Conservation (phyloP, 2,888 invertebrate species). For the Eueremaeus valkanovi region DNA sequence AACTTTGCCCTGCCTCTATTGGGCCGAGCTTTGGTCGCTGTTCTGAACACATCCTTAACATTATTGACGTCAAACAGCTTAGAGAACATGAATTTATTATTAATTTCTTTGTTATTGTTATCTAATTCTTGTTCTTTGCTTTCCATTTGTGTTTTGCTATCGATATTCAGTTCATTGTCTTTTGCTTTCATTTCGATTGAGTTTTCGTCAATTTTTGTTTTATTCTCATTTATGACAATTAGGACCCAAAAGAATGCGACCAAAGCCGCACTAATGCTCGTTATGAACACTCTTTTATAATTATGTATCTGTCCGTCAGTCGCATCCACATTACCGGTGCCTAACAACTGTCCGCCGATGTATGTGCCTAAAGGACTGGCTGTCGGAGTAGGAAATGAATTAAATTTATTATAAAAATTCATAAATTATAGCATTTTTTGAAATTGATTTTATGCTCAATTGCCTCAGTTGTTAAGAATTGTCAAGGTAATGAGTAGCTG, state of each 20-base stretch:
- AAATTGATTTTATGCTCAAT: too few species aligned
- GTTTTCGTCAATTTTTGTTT: background rate
- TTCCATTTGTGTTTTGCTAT: too few species aligned
- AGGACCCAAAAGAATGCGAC: background rate
- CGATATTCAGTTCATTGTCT: too few species aligned
- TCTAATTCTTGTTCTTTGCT: background rate
- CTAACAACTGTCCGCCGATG: background rate
- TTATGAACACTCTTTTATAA: background rate
- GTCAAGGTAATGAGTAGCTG: too few species aligned
- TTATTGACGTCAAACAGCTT: slow-evolving; percentile 18
- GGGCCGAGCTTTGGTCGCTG: background rate
- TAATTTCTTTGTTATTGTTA: background rate
- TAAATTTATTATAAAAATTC: too few species aligned
- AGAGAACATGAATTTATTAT: background rate
- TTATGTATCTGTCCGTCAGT: background rate
- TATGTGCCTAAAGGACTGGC: slow-evolving; percentile 13
- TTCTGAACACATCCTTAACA: background rate
- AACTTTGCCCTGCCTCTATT: background rate
- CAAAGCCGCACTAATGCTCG: background rate
- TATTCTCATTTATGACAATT: slow-evolving; percentile 16
- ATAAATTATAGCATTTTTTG: too few species aligned
- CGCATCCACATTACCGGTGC: background rate
- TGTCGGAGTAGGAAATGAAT: too few species aligned
- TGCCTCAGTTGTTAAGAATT: too few species aligned
- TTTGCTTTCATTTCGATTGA: background rate